phyloP scores from a whole-genome alignment of 2,888 invertebrate genomes.

The Gymnocheta viridis region DNA sequence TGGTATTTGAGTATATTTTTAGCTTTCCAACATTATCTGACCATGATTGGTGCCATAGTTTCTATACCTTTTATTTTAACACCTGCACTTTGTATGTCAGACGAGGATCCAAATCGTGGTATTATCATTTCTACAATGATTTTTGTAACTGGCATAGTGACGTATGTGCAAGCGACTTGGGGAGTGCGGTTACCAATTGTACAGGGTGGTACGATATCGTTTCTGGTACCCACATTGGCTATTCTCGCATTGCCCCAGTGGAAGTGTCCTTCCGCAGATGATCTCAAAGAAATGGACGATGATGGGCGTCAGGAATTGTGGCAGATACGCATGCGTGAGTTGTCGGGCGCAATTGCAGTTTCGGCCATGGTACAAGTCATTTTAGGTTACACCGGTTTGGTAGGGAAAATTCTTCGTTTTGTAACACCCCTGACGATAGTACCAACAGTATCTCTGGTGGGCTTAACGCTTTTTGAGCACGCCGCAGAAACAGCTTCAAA shows the following conservation, averaged over 20 bases:
- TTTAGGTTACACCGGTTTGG: slow-evolving; percentile 88
- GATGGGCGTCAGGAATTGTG: slow-evolving; percentile 85
- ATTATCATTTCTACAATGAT: slow-evolving; percentile 92
- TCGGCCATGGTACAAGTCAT: slow-evolving; percentile 89
- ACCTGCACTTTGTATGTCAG: slow-evolving; percentile 90
- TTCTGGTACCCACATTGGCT: slow-evolving; percentile 90
- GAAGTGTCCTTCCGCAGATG: slow-evolving; percentile 85
- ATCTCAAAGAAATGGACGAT: slow-evolving; percentile 83
- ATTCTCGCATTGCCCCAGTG: slow-evolving; percentile 88
- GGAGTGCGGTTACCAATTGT: slow-evolving; percentile 90
- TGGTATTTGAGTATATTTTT: slow-evolving; percentile 93
- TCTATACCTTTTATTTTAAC: slow-evolving; percentile 91
- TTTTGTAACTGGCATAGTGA: slow-evolving; percentile 90
- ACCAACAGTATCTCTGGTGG: slow-evolving; percentile 92
- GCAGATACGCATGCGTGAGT: slow-evolving; percentile 89
- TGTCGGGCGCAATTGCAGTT: slow-evolving; percentile 92
- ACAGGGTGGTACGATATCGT: slow-evolving; percentile 91
- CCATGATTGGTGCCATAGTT: slow-evolving; percentile 93
- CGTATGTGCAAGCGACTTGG: slow-evolving; percentile 88
- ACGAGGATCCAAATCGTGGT: slow-evolving; percentile 88
- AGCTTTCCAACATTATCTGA: slow-evolving; percentile 92
- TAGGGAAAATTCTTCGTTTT: slow-evolving; percentile 88
- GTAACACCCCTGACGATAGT: slow-evolving; percentile 93
- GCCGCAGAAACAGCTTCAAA: slow-evolving; percentile 90
- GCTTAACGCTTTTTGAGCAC: slow-evolving; percentile 91